A percentile compares a stretch with the other conserved stretches of the same genome.
Conservation (phyloP, 2,113 vertebrate species). For the Lota lota region DNA sequence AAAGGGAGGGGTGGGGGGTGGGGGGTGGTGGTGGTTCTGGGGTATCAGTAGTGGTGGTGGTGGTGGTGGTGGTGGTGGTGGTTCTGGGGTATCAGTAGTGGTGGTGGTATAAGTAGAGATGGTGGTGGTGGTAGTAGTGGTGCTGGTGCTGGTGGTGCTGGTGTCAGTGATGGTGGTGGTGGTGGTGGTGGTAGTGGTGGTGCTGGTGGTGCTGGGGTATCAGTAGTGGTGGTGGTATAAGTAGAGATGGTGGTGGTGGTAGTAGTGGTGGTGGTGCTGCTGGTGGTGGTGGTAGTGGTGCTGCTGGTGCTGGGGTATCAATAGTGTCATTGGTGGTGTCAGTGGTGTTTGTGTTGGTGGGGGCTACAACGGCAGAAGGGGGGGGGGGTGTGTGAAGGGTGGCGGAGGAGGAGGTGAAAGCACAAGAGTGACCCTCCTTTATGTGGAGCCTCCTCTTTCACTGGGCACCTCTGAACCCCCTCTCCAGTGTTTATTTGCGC, state of each 20-base stretch:
- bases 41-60: constrained; percentile 54
- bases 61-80: constrained; percentile 4
- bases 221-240: too few relatives aligned
- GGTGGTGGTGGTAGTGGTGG: constrained; percentile 45
- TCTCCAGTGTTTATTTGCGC: not conserved
- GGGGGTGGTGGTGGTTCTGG: not conserved
- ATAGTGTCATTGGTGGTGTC: constrained; percentile 57
- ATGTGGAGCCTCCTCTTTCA: constrained; percentile 69
- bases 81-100: too few relatives aligned
- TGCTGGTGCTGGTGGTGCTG: constrained; percentile 53
- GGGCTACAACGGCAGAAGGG: constrained; percentile 73
- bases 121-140: constrained; percentile 46
- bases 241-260: too few relatives aligned
- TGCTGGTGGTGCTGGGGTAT: too few relatives aligned
- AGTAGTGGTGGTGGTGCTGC: too few relatives aligned
- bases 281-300: constrained; percentile 52
- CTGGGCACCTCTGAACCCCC: constrained; percentile 65
- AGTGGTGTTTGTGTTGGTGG: constrained; percentile 60
- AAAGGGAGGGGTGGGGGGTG: constrained; percentile 55
- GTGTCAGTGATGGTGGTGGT: constrained; percentile 55
- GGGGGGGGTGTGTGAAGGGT: too few relatives aligned
- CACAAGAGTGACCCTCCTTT: constrained; percentile 73
- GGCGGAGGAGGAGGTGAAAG: constrained; percentile 69
- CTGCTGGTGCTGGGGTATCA: constrained; percentile 27
- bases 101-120: too few relatives aligned